Evolutionary conservation across 2,797 vertebrate species (phyloP).

Genomic region (Hippocampus kuda): DNA sequence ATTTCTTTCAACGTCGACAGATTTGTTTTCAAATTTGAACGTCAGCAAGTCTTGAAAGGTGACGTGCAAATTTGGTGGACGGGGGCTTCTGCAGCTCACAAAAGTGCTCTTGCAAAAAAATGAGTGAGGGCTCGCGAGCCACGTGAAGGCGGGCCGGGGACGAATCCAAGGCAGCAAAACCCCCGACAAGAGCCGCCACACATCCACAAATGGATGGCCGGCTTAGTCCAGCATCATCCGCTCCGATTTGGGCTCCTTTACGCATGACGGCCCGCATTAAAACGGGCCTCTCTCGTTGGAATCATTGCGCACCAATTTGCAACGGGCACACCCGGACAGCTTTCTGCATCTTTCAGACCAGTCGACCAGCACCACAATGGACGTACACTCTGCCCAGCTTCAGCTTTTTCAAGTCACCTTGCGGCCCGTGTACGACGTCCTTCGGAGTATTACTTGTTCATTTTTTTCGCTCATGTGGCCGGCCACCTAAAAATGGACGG

Average conservation of each 20-base stretch:
- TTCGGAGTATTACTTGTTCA: too few species aligned
- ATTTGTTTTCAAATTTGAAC: too few species aligned
- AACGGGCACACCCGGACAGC: constrained; percentile 1
- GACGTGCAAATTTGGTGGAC: constrained; percentile 15
- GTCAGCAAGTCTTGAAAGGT: too few species aligned
- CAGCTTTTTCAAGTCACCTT: constrained; percentile 19
- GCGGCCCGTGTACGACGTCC: constrained; percentile 1
- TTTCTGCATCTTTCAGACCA: too few species aligned
- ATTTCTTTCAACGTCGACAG: too few species aligned
- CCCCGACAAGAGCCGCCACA: constrained; percentile 25
- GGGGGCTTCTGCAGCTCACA: constrained; percentile 25
- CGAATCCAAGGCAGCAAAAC: constrained; percentile 15
- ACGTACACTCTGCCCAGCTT: constrained; percentile 21
- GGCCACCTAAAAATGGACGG: too few species aligned
- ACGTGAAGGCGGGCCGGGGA: constrained; percentile 13
- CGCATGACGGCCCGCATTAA: constrained; percentile 19
- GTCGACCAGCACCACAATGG: constrained; percentile 43
- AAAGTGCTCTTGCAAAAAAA: constrained; percentile 13
- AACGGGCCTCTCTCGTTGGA: constrained; percentile 9
- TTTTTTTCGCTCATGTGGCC: too few species aligned
- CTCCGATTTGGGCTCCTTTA: constrained; percentile 15
- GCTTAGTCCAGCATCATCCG: constrained; percentile 21
- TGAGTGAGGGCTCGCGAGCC: constrained; percentile 14
- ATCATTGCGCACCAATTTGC: constrained; percentile 22
- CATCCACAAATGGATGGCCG: constrained; percentile 12